Percentiles rank a stretch among this genome's conserved stretches.
These are phyloP conservation scores for Hemicentrotus pulcherrimus DNA, from an alignment of 35 echinoderm and acorn worm species.

Conservation along the genomic window DNA sequence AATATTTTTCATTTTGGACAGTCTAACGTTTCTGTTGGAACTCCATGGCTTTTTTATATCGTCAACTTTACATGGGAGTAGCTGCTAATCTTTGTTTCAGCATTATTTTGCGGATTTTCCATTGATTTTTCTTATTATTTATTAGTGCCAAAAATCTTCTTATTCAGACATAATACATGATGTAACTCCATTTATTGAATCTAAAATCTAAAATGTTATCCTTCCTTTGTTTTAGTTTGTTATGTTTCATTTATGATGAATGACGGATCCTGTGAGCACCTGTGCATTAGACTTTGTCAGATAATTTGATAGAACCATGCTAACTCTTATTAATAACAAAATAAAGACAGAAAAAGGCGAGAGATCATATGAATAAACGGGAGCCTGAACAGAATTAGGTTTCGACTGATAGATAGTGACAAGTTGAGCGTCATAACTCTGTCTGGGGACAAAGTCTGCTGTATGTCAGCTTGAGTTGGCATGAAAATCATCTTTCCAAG, in stretches of 20 bases:
- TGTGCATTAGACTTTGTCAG: not conserved
- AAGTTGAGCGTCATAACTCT: constrained; percentile 10
- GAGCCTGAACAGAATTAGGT: not conserved
- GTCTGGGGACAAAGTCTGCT: not conserved
- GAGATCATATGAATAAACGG: not conserved
- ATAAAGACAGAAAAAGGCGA: not conserved
- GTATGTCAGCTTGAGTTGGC: constrained; percentile 1
- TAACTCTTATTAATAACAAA: not conserved
- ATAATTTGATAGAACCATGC: not conserved
- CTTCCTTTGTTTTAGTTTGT: too few relatives aligned
- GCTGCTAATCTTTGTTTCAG: too few relatives aligned
- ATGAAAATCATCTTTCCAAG: not conserved
- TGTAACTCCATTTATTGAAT: too few relatives aligned
- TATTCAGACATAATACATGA: too few relatives aligned
- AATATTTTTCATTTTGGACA: not conserved
- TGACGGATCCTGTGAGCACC: not conserved
- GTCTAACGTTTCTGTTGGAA: not conserved
- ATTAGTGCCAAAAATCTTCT: too few relatives aligned
- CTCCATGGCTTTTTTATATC: not conserved
- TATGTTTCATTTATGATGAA: not conserved
- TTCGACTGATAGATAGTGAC: not conserved
- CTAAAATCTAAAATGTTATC: too few relatives aligned
- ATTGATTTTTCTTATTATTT: too few relatives aligned
- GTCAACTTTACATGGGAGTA: too few relatives aligned
- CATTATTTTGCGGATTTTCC: too few relatives aligned